Evolutionary conservation across 2,797 vertebrate species (phyloP), one percentile per base, ranked within the genome.

Genomic region (Eptatretus atami): DNA sequence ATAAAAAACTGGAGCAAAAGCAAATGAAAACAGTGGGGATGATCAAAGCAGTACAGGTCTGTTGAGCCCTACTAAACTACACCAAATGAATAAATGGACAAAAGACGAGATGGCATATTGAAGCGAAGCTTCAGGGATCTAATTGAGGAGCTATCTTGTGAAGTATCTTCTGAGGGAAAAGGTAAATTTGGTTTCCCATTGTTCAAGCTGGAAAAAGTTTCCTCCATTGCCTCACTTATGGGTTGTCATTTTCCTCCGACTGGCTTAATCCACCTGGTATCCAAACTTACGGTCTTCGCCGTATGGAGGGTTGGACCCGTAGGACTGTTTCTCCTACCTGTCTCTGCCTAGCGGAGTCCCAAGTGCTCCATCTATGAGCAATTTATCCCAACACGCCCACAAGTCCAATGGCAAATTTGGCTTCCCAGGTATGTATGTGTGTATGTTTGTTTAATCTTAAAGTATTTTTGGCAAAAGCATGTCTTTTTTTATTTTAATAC

Each of bases 241-340:
- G 86, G 55, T 67, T 83, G 95, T 72, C 92, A 88, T 65, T 86
- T 87, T 71, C 84, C 92, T 63, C 84, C 84, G 1, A 82, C 84
- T 72, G 83, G 86, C 64, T 95, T 95, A 74, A 93, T 98, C 81
- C 92, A 66, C 90, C 86, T 2, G 85, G 94, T 90, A 98, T 77
- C 83, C 86, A 74, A 84, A 80, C 77, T 92, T 96, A 72, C 84
- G 87, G 88, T 68, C 78, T 98, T 63, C 79, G 78, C 80, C 78
- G 67, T 98, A 98, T 68, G 87, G 88, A 54, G 83, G 90, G 74
- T 81, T 98, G 76, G 92, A 98, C 77, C 92, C 93, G 75, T 98
- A 83, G 84, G 88, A 81, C 95, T 98, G 81, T n/a, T 81, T 98
- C 77, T 88, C 92, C 65, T 87, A 95, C 74, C 94, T 98, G 88